Evolutionary conservation across 2,113 vertebrate species (phyloP), one percentile per base, ranked within the genome.

Genomic region (Oncorhynchus tshawytscha): DNA sequence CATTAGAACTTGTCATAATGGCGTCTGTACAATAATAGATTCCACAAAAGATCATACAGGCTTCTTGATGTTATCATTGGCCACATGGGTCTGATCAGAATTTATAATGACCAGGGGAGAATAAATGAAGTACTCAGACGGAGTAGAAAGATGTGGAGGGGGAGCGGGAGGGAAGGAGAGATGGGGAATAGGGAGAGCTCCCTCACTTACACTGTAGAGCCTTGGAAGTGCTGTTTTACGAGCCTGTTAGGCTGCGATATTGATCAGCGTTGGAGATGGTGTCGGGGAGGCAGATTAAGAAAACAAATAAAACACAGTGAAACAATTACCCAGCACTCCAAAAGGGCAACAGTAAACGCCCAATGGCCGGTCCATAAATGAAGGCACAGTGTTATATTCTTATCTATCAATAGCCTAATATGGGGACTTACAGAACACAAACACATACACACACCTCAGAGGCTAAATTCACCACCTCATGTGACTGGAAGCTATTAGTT

Each of bases 241-340:
- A 70, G 65, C 16, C 66, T 25, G 45, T 25, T 68, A 71, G 71
- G 45, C 62, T 25, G 39, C 39, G n/a, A 20, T 77, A 78, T 75
- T 29, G 68, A 75, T 75, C 72, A 65, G 49, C 59, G 13, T 65
- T 57, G 64, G 60, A 71, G 60, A 66, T 66, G 24, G 51, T 51
- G 66, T 70, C 75, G 34, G 31, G 45, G 39, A 20, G 49, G 22
- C 48, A 75, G 80, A 79, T 85, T 80, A 80, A 62, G 45, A 73
- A 69, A 81, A 79, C 80, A 70, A 74, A 80, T 77, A 80, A 80
- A 74, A 70, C 68, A 82, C 24, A 34, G 34, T 34, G 64, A 69
- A 79, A 73, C 77, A 79, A 77, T 80, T 80, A 71, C 60, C 27
- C 62, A 27, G 29, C 22, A 6, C 73, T 64, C 59, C 59, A 20